Conservation (phyloP, 2,888 invertebrate genomes). For the Mactromeris polynyma region DNA sequence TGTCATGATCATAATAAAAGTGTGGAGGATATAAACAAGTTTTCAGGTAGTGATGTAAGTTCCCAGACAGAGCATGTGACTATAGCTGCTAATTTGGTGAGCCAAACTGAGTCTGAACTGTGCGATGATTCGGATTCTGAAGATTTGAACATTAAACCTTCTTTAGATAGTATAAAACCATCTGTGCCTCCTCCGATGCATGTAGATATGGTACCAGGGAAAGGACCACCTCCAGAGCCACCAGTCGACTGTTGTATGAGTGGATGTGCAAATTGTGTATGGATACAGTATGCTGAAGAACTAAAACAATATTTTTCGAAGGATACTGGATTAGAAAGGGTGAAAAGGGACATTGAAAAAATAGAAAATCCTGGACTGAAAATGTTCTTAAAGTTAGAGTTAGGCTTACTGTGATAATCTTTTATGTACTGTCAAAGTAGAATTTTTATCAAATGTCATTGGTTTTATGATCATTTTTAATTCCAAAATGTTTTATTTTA, state of each 20-base stretch:
- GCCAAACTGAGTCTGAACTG: background rate
- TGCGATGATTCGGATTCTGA: constrained; percentile 9
- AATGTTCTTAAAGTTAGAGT: constrained; percentile 93
- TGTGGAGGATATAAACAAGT: background rate
- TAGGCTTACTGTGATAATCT: constrained; percentile 85
- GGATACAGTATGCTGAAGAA: constrained; percentile 95
- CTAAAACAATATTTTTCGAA: constrained; percentile 88
- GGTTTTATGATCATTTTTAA: background rate
- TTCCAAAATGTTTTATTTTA: too few relatives aligned
- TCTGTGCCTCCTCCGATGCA: constrained; percentile 39
- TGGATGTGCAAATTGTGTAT: constrained; percentile 97
- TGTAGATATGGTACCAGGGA: constrained; percentile 79
- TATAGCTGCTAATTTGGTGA: background rate
- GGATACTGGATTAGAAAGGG: constrained; percentile 91
- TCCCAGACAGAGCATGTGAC: background rate
- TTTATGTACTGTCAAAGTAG: background rate
- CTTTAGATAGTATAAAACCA: constrained; percentile 61
- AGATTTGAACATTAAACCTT: constrained; percentile 61
- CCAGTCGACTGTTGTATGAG: constrained; percentile 96
- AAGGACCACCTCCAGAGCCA: constrained; percentile 89
- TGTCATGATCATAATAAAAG: background rate
- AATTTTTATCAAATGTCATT: background rate
- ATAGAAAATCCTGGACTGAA: constrained; percentile 92
- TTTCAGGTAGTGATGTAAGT: background rate
- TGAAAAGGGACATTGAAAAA: constrained; percentile 91